Percentiles rank a stretch among this genome's conserved stretches.
Evolutionary conservation across 2,888 invertebrate genomes (phyloP).

Genomic region (Dendrolimus pini): DNA sequence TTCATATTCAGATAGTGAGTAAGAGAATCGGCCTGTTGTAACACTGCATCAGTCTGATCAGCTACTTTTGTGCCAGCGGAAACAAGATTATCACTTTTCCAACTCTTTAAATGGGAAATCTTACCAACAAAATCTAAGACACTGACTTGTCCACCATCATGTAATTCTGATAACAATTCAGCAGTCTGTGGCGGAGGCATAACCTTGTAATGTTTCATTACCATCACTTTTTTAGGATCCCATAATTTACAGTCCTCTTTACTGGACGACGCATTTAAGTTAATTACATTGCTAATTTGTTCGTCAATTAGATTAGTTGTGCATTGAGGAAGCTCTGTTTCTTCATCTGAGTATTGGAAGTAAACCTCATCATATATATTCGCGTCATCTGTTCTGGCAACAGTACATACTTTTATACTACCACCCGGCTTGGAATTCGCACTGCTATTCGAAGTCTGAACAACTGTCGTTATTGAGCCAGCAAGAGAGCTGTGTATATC

Average conservation of each 20-base stretch:
- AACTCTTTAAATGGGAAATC: slow-evolving; percentile 60
- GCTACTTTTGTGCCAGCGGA: slow-evolving; percentile 58
- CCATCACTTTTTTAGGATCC: slow-evolving; percentile 59
- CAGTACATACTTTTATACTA: slow-evolving; percentile 66
- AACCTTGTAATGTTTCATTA: slow-evolving; percentile 57
- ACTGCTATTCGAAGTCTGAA: slow-evolving; percentile 61
- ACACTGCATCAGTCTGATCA: slow-evolving; percentile 59
- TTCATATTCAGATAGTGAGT: slow-evolving; percentile 63
- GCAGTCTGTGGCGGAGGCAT: slow-evolving; percentile 52
- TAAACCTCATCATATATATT: slow-evolving; percentile 67
- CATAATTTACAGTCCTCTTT: slow-evolving; percentile 63
- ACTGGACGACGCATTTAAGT: slow-evolving; percentile 65
- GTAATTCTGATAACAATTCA: slow-evolving; percentile 49
- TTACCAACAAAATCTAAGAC: slow-evolving; percentile 64
- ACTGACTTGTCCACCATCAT: slow-evolving; percentile 51
- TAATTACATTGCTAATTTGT: slow-evolving; percentile 73
- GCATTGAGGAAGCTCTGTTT: slow-evolving; percentile 72
- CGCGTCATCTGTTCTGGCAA: slow-evolving; percentile 51
- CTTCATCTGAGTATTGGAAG: slow-evolving; percentile 78
- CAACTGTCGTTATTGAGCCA: slow-evolving; percentile 61
- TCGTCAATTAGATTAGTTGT: slow-evolving; percentile 59
- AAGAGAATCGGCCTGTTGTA: slow-evolving; percentile 49
- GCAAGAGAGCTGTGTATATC: slow-evolving; percentile 80
- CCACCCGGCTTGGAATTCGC: slow-evolving; percentile 70
- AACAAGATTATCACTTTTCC: slow-evolving; percentile 60